A percentile compares a stretch with the other conserved stretches of the same genome.
These are phyloP conservation scores for Lagocephalus sceleratus DNA, from an alignment of 2,797 vertebrate species.

Conservation along the genomic window DNA sequence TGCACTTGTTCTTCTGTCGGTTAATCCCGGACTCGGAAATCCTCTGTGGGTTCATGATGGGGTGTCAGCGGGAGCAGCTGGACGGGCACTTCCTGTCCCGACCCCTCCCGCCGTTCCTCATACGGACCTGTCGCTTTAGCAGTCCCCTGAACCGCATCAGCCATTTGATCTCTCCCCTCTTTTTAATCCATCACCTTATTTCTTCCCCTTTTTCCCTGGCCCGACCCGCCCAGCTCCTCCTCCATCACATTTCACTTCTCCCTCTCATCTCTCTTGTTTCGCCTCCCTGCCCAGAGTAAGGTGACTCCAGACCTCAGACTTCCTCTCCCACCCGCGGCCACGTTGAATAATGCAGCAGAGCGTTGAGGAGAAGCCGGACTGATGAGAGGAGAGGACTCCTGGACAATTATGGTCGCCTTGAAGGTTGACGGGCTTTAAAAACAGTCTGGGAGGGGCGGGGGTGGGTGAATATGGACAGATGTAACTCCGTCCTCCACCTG, in stretches of 20 bases:
- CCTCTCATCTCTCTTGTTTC: slow-evolving; percentile 33
- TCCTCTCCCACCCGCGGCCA: slow-evolving; percentile 57
- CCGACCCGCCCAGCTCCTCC: slow-evolving; percentile 13
- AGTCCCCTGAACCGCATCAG: slow-evolving; percentile 35
- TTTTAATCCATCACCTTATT: slow-evolving; percentile 42
- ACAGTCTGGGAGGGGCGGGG: too few relatives aligned
- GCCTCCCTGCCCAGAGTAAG: slow-evolving; percentile 42
- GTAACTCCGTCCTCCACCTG: slow-evolving; percentile 33
- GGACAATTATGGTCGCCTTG: too few relatives aligned
- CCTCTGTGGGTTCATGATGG: slow-evolving; percentile 28
- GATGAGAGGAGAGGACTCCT: slow-evolving; percentile 71
- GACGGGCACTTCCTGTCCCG: slow-evolving; percentile 48
- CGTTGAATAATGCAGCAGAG: slow-evolving; percentile 75
- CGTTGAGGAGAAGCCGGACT: slow-evolving; percentile 69
- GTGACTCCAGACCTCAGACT: slow-evolving; percentile 67
- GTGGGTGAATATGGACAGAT: too few relatives aligned
- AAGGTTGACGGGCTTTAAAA: too few relatives aligned
- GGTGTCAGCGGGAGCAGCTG: slow-evolving; percentile 47
- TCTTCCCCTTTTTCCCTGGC: slow-evolving; percentile 28
- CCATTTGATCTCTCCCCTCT: slow-evolving; percentile 50
- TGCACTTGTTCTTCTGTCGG: slow-evolving; percentile 24
- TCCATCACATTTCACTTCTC: slow-evolving; percentile 44
- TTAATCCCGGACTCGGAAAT: slow-evolving; percentile 19
- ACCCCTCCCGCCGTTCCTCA: slow-evolving; percentile 49
- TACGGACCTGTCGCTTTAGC: slow-evolving; percentile 34